Evolutionary conservation across 2,888 invertebrate species (phyloP), one percentile per base, ranked within the genome.

Genomic region (Tridacna gigas): DNA sequence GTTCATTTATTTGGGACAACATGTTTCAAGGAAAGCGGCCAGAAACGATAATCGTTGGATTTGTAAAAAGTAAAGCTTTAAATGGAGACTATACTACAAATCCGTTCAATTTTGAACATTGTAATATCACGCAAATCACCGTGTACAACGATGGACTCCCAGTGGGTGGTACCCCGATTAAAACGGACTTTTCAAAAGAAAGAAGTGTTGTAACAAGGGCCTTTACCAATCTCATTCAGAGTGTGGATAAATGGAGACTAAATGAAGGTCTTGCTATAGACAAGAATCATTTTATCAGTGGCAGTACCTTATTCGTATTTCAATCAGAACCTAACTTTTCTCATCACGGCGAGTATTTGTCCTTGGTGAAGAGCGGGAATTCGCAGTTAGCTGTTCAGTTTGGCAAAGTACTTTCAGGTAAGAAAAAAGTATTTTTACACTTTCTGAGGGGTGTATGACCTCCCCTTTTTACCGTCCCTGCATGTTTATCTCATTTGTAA

Each of bases 81-180:
- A 79, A 74, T 45, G 84, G 87, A n/a, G 75, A 74, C 66, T 83
- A 83, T 48, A 69, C 77, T 15, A 61, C 74, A 45, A 88, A 88
- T 60, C 85, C 82, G 20, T 88, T 77, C 77, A 78, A 83, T 48
- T 88, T 88, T 60, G 79, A 83, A 74, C 74, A 85, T 51, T 83
- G 80, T 67, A 48, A 74, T 22, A 60, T 86, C 28, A 78, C 60
- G 20, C 75, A 77, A 13, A 83, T 88, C 12, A 79, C 74, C 0
- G 51, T 85, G 26, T 88, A 83, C 56, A 67, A 63, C 0, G 82
- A 84, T 60, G 76, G 79, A 22, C 63, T 87, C 15, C 86, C 86
- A 7, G 84, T 84, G 13, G 78, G 79, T 18, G 86, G 81, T 13
- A 83, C 71, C 26, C 77, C 76, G 37, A 7, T 80, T 22, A 80